Base-by-base conservation (phyloP, 64 coral and sea anemone genomes). In the Porites australiensis region DNA sequence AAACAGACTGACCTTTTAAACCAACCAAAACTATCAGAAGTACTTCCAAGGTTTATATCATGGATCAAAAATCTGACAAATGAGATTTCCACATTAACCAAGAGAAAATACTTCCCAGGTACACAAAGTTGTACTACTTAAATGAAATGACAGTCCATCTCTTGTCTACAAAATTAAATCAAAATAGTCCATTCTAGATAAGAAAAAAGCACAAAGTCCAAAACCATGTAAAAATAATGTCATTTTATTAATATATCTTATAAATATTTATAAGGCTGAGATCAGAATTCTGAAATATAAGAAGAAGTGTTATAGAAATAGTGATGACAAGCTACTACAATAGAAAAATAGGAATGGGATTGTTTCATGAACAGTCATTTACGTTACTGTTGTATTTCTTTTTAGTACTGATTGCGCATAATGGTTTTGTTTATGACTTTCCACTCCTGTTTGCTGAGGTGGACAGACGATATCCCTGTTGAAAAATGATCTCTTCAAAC, bases 401-500 rank as follows among this genome's bases (percentile, higher is more conserved):
- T 71, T 71, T 22, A 71, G 68, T 22, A n/a, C 68, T 71, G 68
- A 19, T 71, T 8, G 68, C 68, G 37, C 68, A 71, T 22, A 71
- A 71, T 71, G 68, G 68, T 71, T 71, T 71, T 71, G 68, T 71
- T n/a, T 71, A 71, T 27, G 68, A 71, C n/a, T 71, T 71, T 22
- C 68, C 68, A 21, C 68, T 71, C 7, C 68, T 71, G 15, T 71
- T 21, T 71, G 68, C 68, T 44, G 68, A 71, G 68, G 68, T 71
- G 9, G 68, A 71, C 8, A 71, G 68, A 22, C n/a, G 68, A 27
- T 71, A 71, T 71, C 68, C 68, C 10, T 71, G n/a, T 22, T 71
- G n/a, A 23, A 19, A n/a, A n/a, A n/a, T 8, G 7, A 71, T n/a
- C 68, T 71, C 18, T 22, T 71, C 15, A 71, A 22, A n/a, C 68